Conservation (phyloP, 2,888 invertebrate species). For the Lutraria lutraria region DNA sequence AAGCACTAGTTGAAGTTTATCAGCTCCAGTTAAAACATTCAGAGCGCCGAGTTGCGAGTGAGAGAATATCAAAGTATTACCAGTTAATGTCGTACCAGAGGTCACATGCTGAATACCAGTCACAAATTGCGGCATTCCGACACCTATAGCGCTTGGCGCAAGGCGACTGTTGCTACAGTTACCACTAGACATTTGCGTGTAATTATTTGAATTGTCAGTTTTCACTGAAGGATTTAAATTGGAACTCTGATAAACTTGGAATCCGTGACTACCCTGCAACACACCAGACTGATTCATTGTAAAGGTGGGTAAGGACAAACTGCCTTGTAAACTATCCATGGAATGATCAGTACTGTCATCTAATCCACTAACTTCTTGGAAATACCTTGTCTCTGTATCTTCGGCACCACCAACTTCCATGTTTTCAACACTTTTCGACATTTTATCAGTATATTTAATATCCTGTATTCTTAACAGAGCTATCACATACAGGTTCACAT, state of each 20-base stretch:
- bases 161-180: not conserved
- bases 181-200: not conserved
- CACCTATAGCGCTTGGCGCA: not conserved
- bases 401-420: conserved; percentile 45
- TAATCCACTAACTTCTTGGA: conserved; percentile 44
- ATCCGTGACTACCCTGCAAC: conserved; percentile 55
- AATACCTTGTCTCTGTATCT: conserved; percentile 52
- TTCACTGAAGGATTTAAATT: not conserved
- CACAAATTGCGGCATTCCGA: not conserved
- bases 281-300: conserved; percentile 48
- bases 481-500: too few relatives aligned
- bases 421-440: conserved; percentile 21
- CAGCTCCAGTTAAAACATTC: not conserved
- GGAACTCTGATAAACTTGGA: conserved; percentile 36
- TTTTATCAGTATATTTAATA: not conserved
- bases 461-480: too few relatives aligned
- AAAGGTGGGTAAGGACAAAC: conserved; percentile 50
- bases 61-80: conserved; percentile 30
- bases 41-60: conserved; percentile 21
- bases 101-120: conserved; percentile 16
- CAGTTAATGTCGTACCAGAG: conserved; percentile 5
- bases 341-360: conserved; percentile 52
- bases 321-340: conserved; percentile 52
- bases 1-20: conserved; percentile 25
- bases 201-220: not conserved